phyloP scores from a whole-genome alignment of 2,113 vertebrate species.

The Microtus richardsoni region DNA sequence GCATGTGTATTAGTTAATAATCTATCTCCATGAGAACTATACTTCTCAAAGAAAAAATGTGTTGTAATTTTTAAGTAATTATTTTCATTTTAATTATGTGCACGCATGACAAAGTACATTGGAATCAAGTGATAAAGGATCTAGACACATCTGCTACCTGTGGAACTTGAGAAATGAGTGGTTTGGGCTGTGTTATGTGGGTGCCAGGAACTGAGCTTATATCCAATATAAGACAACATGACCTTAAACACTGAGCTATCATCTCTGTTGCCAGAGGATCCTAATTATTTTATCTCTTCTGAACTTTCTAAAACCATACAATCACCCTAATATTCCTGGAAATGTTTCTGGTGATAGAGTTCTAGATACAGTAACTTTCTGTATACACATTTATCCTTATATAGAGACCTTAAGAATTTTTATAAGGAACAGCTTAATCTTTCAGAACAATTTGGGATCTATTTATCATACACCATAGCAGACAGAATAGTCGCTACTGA shows the following conservation, averaged over 20 bases:
- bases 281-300: background rate
- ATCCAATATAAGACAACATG: background rate
- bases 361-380: no score
- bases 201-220: background rate
- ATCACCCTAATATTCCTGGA: background rate
- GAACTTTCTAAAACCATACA: background rate
- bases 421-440: accelerated
- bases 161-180: background rate
- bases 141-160: no score
- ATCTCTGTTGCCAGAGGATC: background rate
- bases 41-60: background rate
- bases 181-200: background rate
- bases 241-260: background rate
- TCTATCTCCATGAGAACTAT: background rate
- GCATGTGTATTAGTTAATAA: background rate
- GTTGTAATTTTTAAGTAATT: background rate
- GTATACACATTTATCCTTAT: background rate
- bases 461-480: background rate
- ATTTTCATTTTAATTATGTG: background rate
- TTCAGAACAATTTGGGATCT: background rate
- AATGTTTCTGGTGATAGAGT: background rate
- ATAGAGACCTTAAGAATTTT: background rate
- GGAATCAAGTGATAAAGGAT: background rate
- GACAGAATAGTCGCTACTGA: background rate
- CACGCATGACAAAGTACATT: no score